Percentiles rank a stretch among this genome's conserved stretches.
Evolutionary conservation across 2,113 vertebrate species (phyloP).

Genomic region (Carassius auratus): DNA sequence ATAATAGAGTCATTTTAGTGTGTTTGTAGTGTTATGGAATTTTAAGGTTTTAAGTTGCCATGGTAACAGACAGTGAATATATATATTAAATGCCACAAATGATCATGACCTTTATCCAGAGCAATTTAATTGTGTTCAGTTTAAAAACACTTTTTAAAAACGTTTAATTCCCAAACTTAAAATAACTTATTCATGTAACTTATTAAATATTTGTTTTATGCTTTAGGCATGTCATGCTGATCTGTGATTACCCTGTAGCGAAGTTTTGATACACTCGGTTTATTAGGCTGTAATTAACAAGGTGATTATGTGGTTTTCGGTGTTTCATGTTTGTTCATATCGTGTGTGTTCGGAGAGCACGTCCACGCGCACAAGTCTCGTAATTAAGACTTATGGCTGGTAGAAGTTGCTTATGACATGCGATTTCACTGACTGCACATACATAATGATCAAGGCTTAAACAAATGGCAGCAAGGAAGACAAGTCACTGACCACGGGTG

Average conservation of each 20-base stretch:
- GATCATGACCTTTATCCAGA: not conserved
- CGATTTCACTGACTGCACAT: not conserved
- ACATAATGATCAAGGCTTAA: not conserved
- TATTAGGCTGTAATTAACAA: constrained; percentile 21
- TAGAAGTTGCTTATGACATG: not conserved
- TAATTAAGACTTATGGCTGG: too few species aligned
- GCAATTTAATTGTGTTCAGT: not conserved
- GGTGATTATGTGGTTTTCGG: constrained; percentile 3
- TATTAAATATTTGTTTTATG: constrained; percentile 16
- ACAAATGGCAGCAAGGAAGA: too few species aligned
- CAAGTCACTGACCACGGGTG: too few species aligned
- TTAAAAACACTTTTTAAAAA: not conserved
- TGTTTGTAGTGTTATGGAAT: too few species aligned
- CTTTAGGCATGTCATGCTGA: not conserved
- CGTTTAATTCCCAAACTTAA: not conserved
- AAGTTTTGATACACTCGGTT: constrained; percentile 3
- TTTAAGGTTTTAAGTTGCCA: too few species aligned
- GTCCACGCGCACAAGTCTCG: not conserved
- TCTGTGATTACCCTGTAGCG: not conserved
- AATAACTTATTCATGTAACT: not conserved
- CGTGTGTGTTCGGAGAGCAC: not conserved
- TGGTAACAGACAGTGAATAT: not conserved
- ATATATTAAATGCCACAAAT: not conserved
- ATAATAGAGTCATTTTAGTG: too few species aligned
- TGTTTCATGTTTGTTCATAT: not conserved